Conservation (phyloP, 2,888 invertebrate genomes). For the Spodoptera picta region DNA sequence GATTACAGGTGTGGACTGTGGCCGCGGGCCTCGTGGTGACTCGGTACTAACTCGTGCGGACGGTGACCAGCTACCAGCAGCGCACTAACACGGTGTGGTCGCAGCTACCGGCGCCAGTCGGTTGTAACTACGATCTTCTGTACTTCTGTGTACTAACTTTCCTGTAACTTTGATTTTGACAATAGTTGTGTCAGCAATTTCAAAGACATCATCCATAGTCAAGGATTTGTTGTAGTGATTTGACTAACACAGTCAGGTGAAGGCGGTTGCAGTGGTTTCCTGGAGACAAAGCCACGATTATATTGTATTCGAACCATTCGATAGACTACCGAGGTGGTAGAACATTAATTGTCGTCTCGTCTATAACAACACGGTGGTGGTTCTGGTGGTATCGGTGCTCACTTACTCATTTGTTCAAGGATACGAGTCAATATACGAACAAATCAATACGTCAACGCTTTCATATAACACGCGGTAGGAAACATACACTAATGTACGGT, state of each 20-base stretch:
- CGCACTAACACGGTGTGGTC: constrained; percentile 58
- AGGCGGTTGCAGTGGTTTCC: no score
- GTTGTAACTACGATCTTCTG: no score
- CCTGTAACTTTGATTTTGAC: no score
- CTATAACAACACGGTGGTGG: constrained; percentile 57
- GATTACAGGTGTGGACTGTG: constrained; percentile 76
- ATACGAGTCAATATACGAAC: constrained; percentile 24
- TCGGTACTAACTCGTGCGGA: constrained; percentile 35
- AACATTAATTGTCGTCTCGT: constrained; percentile 10
- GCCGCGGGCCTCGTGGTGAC: constrained; percentile 10
- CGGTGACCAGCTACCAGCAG: constrained; percentile 34
- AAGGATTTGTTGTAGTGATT: no score
- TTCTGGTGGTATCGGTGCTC: constrained; percentile 55
- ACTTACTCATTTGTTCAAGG: constrained; percentile 52
- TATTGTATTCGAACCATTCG: no score
- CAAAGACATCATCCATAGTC: no score
- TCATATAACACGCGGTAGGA: constrained; percentile 38
- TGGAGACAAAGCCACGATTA: no score
- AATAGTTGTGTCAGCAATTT: no score
- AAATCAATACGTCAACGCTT: constrained; percentile 41
- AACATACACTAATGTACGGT: constrained; percentile 28
- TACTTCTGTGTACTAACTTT: no score
- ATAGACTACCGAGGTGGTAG: no score
- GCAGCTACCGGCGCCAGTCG: constrained; percentile 6
- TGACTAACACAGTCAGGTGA: no score